A percentile compares a stretch with the other conserved stretches of the same genome.
These are phyloP conservation scores for Trichacis sp. DNA, from an alignment of 2,888 invertebrate genomes.

Conservation along the genomic window DNA sequence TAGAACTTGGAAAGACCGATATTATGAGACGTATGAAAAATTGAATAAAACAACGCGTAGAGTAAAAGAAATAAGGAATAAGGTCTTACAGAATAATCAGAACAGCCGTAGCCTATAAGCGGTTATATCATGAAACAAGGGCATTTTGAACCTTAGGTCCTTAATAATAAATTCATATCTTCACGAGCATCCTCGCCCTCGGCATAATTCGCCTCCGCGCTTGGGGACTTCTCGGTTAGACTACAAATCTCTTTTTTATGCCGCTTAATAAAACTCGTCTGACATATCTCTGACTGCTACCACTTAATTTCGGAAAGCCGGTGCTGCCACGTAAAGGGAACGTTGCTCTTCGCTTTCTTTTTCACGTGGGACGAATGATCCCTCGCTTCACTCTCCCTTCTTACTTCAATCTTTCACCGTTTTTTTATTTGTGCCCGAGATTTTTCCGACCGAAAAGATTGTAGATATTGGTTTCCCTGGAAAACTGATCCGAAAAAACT, in stretches of 20 bases:
- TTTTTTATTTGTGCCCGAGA: background rate
- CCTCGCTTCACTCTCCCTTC: slow-evolving; percentile 1
- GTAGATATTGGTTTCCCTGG: no score
- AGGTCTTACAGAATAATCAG: slow-evolving; percentile 13
- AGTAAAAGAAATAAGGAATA: background rate
- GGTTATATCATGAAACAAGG: slow-evolving; percentile 58
- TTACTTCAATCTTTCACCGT: slow-evolving; percentile 19
- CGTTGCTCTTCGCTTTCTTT: background rate
- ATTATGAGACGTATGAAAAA: background rate
- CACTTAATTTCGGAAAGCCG: slow-evolving; percentile 64
- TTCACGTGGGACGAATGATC: background rate
- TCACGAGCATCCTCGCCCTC: slow-evolving; percentile 49
- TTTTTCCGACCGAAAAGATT: no score
- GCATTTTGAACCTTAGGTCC: slow-evolving; percentile 61
- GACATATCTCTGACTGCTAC: slow-evolving; percentile 68
- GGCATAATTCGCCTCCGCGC: slow-evolving; percentile 39
- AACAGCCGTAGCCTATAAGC: slow-evolving; percentile 29
- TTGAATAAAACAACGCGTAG: slow-evolving; percentile 5
- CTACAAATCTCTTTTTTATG: slow-evolving; percentile 68
- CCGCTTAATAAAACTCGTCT: slow-evolving; percentile 68
- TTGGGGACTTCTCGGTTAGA: slow-evolving; percentile 45
- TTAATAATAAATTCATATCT: slow-evolving; percentile 69
- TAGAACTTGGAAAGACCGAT: no score
- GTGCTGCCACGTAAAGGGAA: slow-evolving; percentile 1
- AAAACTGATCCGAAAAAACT: no score